phyloP scores from a whole-genome alignment of 1,140 invertebrate species.

The Drosophila sturtevanti region DNA sequence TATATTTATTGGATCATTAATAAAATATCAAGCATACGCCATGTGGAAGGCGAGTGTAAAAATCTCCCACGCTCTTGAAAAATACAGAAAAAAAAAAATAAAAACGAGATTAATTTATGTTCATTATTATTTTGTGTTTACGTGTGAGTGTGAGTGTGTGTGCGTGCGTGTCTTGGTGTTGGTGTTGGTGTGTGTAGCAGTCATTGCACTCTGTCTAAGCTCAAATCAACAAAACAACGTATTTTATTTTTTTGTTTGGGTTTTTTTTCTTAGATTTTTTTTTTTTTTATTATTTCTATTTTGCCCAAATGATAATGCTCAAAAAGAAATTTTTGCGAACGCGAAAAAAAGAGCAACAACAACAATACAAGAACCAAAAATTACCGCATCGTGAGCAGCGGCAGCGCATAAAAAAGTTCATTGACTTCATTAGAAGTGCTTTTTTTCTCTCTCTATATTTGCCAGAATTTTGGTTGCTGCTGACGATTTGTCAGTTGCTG shows the following conservation, averaged over 20 bases:
- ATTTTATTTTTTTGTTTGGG: slow-evolving; percentile 18
- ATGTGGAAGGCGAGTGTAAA: background rate
- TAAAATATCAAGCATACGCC: slow-evolving; percentile 9
- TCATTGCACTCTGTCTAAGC: slow-evolving; percentile 67
- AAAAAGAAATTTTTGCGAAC: slow-evolving; percentile 62
- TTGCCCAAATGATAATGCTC: slow-evolving; percentile 64
- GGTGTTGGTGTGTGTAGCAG: slow-evolving; percentile 52
- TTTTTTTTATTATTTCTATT: slow-evolving; percentile 14
- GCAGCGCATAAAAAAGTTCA: slow-evolving; percentile 71
- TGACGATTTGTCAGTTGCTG: slow-evolving; percentile 32
- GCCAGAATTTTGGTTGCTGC: slow-evolving; percentile 26
- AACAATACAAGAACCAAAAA: slow-evolving; percentile 37
- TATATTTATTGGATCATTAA: slow-evolving; percentile 10
- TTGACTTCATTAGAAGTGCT: slow-evolving; percentile 67
- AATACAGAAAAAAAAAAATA: background rate
- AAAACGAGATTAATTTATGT: slow-evolving; percentile 37
- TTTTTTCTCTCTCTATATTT: slow-evolving; percentile 30
- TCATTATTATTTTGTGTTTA: slow-evolving; percentile 31
- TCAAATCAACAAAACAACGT: slow-evolving; percentile 28
- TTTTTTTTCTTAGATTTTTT: slow-evolving; percentile 14
- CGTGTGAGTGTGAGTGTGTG: slow-evolving; percentile 14
- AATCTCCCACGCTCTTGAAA: slow-evolving; percentile 51
- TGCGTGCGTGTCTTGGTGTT: slow-evolving; percentile 22
- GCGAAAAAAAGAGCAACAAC: slow-evolving; percentile 11
- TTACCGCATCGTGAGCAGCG: slow-evolving; percentile 66